A percentile compares a stretch with the other conserved stretches of the same genome.
phyloP scores from a whole-genome alignment of 1,140 invertebrate species.

The Drosophila equinoxialis region DNA sequence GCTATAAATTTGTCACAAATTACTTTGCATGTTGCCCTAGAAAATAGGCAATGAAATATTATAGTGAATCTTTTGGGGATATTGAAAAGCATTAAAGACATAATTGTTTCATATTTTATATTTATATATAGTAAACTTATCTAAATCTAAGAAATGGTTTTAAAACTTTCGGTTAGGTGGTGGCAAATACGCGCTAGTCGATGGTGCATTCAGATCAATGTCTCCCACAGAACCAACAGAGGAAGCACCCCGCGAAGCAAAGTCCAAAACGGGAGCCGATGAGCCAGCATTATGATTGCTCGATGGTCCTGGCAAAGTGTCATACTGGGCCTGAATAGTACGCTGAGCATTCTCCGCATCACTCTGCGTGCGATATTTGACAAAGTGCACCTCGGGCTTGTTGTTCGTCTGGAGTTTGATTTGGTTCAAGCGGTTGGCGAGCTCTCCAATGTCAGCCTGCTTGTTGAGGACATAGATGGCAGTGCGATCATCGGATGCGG shows the following conservation, averaged over 20 bases:
- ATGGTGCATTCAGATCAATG: constrained; percentile 39
- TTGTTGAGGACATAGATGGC: constrained; percentile 93
- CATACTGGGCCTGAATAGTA: constrained; percentile 71
- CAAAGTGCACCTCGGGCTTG: constrained; percentile 90
- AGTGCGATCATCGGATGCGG: constrained; percentile 90
- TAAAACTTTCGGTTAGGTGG: constrained; percentile 63
- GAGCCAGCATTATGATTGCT: constrained; percentile 59
- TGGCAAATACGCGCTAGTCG: constrained; percentile 65
- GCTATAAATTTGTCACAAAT: too few relatives aligned
- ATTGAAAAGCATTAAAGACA: not conserved
- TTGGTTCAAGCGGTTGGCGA: constrained; percentile 61
- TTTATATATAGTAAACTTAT: constrained; percentile 6
- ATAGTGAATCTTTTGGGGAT: too few relatives aligned
- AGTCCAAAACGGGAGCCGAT: constrained; percentile 58
- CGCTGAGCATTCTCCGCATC: constrained; percentile 80
- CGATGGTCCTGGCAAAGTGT: constrained; percentile 59
- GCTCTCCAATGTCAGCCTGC: constrained; percentile 82
- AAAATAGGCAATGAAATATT: too few relatives aligned
- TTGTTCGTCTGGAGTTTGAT: constrained; percentile 50
- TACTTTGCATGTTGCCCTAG: too few relatives aligned
- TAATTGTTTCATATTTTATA: constrained; percentile 23
- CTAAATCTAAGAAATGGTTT: constrained; percentile 8
- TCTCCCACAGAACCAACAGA: not conserved
- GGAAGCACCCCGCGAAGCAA: constrained; percentile 45
- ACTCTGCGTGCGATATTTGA: constrained; percentile 88